These are phyloP conservation scores for Drosophila ercepeae DNA, from an alignment of 1,140 invertebrate genomes.

Conservation along the genomic window DNA sequence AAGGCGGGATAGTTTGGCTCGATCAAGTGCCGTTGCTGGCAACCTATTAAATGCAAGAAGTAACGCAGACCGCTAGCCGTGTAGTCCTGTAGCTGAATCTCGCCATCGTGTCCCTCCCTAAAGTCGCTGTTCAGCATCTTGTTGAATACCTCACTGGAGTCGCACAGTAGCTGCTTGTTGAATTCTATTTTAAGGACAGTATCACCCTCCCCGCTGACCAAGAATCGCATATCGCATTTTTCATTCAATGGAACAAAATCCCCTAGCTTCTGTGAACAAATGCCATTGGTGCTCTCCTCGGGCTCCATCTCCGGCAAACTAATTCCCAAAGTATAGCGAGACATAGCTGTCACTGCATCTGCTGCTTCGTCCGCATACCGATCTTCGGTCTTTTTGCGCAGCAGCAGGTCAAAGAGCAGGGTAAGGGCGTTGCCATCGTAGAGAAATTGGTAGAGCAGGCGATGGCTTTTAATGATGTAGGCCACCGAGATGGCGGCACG, in stretches of 20 bases:
- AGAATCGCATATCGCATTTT: slow-evolving; percentile 75
- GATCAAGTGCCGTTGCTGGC: slow-evolving; percentile 46
- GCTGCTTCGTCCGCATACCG: slow-evolving; percentile 72
- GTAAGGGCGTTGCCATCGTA: slow-evolving; percentile 74
- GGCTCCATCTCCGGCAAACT: slow-evolving; percentile 46
- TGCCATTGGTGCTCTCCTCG: slow-evolving; percentile 27
- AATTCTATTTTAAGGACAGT: slow-evolving; percentile 57
- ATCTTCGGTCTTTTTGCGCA: slow-evolving; percentile 64
- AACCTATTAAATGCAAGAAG: slow-evolving; percentile 74
- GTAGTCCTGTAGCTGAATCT: slow-evolving; percentile 72
- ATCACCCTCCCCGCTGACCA: slow-evolving; percentile 38
- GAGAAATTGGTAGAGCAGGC: slow-evolving; percentile 75
- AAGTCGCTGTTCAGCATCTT: slow-evolving; percentile 82
- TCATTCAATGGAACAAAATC: slow-evolving; percentile 36
- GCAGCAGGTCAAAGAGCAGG: slow-evolving; percentile 68
- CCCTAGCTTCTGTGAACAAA: slow-evolving; percentile 27
- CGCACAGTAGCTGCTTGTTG: slow-evolving; percentile 76
- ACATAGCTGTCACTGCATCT: slow-evolving; percentile 75
- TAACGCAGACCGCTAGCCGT: slow-evolving; percentile 69
- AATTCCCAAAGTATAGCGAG: slow-evolving; percentile 70
- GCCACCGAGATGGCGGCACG: slow-evolving; percentile 77
- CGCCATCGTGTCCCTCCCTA: slow-evolving; percentile 72
- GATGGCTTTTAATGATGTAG: slow-evolving; percentile 76
- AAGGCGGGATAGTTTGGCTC: slow-evolving; percentile 64
- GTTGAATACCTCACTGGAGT: slow-evolving; percentile 80